Percentiles rank a stretch among this genome's conserved stretches.
Evolutionary conservation across 1,140 invertebrate genomes (phyloP).

Genomic region (Lanistes nyassanus): DNA sequence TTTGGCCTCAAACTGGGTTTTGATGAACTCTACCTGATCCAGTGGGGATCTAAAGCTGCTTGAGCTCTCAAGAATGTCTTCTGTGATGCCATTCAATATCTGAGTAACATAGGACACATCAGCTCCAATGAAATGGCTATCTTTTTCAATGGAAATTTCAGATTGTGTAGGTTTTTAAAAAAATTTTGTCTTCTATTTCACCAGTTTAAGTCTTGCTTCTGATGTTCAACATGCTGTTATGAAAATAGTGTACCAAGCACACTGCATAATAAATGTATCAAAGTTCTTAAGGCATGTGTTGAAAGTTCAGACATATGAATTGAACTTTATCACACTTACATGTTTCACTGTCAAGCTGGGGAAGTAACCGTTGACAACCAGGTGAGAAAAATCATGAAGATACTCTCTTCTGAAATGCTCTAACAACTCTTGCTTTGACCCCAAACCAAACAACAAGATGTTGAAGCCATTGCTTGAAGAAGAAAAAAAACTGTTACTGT

Average conservation of each 20-base stretch:
- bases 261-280: too few species aligned
- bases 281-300: too few species aligned
- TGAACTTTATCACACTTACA: constrained; percentile 62
- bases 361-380: constrained; percentile 92
- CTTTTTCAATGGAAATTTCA: too few species aligned
- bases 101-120: constrained; percentile 59
- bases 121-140: too few species aligned
- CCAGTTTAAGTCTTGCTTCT: too few species aligned
- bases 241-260: neutral
- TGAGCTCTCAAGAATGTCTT: constrained; percentile 75
- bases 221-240: neutral
- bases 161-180: too few species aligned
- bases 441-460: constrained; percentile 86
- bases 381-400: constrained; percentile 74
- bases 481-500: constrained; percentile 22
- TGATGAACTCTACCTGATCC: constrained; percentile 76
- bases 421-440: constrained; percentile 85
- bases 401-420: constrained; percentile 79
- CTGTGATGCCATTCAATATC: constrained; percentile 81
- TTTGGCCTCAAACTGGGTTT: constrained; percentile 70
- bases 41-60: constrained; percentile 54
- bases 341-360: constrained; percentile 88
- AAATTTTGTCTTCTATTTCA: too few species aligned
- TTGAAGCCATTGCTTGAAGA: constrained; percentile 85
- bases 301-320: neutral